These are phyloP conservation scores for Hirtodrosophila cameraria DNA, from an alignment of 2,888 invertebrate genomes.

Conservation along the genomic window DNA sequence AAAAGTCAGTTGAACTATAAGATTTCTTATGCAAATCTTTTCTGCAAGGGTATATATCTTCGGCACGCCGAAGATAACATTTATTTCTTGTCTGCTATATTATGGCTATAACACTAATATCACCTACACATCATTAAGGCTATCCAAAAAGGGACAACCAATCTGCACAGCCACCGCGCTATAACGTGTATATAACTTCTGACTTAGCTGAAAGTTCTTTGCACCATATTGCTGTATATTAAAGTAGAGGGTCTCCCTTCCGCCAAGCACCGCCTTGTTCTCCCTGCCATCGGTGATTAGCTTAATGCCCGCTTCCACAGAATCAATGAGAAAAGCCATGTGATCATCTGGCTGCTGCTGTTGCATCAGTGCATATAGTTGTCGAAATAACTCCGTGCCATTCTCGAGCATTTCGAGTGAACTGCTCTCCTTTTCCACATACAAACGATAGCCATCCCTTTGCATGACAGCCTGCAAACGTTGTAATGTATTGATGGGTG, in stretches of 20 bases:
- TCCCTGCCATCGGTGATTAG: constrained; percentile 87
- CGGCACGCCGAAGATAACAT: too few relatives aligned
- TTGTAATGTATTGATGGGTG: constrained; percentile 87
- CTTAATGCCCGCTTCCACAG: constrained; percentile 89
- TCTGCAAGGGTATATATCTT: too few relatives aligned
- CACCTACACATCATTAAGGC: constrained; percentile 89
- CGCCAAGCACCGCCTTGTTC: constrained; percentile 88
- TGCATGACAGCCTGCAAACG: constrained; percentile 89
- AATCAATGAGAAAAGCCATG: constrained; percentile 87
- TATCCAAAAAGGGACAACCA: constrained; percentile 90
- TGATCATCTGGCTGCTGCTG: constrained; percentile 82
- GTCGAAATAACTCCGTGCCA: constrained; percentile 90
- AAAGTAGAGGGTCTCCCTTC: constrained; percentile 90
- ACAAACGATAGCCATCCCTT: constrained; percentile 87
- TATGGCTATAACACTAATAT: neutral
- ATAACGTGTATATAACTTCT: constrained; percentile 90
- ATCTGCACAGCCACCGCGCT: constrained; percentile 91
- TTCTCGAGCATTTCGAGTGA: constrained; percentile 90
- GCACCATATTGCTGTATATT: constrained; percentile 90
- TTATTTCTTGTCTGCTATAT: too few relatives aligned
- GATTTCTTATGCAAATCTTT: too few relatives aligned
- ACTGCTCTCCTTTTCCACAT: constrained; percentile 90
- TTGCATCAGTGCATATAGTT: constrained; percentile 88
- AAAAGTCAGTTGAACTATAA: too few relatives aligned
- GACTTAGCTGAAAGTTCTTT: constrained; percentile 88